Evolutionary conservation across 2,888 invertebrate genomes (phyloP).

Genomic region (Ethmia dodecea): DNA sequence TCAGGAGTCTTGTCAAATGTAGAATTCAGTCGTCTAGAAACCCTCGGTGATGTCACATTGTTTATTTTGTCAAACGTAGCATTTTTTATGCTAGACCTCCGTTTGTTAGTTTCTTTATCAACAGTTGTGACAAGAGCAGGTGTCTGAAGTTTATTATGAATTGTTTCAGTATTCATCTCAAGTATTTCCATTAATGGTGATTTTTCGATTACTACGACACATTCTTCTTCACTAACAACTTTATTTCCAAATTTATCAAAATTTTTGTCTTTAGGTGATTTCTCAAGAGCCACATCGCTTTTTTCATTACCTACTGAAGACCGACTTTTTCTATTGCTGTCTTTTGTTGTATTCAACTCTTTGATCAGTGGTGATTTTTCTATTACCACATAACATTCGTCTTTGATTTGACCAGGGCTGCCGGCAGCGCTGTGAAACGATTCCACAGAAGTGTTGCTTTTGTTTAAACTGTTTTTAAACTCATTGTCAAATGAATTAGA

Average conservation of each 20-base stretch:
- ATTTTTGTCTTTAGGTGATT: too few species aligned
- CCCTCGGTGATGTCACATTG: neutral
- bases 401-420: slow-evolving; percentile 33
- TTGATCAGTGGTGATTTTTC: too few species aligned
- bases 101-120: slow-evolving; percentile 23
- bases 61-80: slow-evolving; percentile 22
- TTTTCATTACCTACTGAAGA: neutral
- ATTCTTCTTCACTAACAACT: neutral
- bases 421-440: slow-evolving; percentile 62
- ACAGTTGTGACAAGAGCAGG: slow-evolving; percentile 19
- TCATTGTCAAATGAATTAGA: neutral
- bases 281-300: slow-evolving; percentile 18
- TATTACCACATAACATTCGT: too few species aligned
- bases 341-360: too few species aligned
- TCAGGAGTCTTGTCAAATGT: slow-evolving; percentile 14
- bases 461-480: slow-evolving; percentile 32
- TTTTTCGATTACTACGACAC: too few species aligned
- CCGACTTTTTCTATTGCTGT: neutral
- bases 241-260: slow-evolving; percentile 3
- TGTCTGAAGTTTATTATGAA: neutral
- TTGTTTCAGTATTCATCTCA: neutral
- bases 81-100: slow-evolving; percentile 16
- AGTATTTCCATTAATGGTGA: neutral
- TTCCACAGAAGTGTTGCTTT: slow-evolving; percentile 40
- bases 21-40: slow-evolving; percentile 4